Conservation (phyloP, 2,113 vertebrate genomes). For the Salvelinus fontinalis region DNA sequence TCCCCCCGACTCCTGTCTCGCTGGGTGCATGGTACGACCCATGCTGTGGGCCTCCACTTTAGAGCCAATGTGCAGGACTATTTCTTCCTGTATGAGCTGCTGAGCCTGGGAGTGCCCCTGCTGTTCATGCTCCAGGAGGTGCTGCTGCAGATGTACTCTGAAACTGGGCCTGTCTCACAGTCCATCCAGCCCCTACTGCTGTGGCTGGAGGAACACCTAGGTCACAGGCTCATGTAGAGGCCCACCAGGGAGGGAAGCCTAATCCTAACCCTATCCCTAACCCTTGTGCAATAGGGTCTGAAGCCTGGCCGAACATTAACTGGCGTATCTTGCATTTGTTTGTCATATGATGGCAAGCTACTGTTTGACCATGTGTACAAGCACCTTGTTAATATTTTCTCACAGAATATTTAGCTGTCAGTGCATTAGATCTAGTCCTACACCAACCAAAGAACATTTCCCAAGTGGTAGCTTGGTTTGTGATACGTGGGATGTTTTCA, state of each 20-base stretch:
- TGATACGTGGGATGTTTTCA: constrained; percentile 1
- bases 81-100: constrained; percentile 86
- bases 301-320: constrained; percentile 17
- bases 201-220: constrained; percentile 77
- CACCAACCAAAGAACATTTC: constrained; percentile 30
- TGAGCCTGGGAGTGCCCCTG: constrained; percentile 89
- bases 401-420: constrained; percentile 24
- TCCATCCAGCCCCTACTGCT: constrained; percentile 73
- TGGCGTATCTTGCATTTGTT: constrained; percentile 11
- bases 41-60: constrained; percentile 77
- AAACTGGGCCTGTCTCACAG: constrained; percentile 70
- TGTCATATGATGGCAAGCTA: constrained; percentile 18
- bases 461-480: constrained; percentile 31
- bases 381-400: constrained; percentile 55
- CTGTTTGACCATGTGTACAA: constrained; percentile 36
- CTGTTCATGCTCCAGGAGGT: constrained; percentile 86
- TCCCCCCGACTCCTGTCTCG: constrained; percentile 79
- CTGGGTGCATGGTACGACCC: constrained; percentile 76
- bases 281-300: constrained; percentile 45
- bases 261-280: constrained; percentile 8
- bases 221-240: constrained; percentile 64
- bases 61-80: constrained; percentile 90
- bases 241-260: background rate
- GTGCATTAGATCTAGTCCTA: constrained; percentile 5
- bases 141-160: constrained; percentile 82